A percentile compares a stretch with the other conserved stretches of the same genome.
These are phyloP conservation scores for Leptobrachium leishanense DNA, from an alignment of 2,113 vertebrate species.

Conservation along the genomic window DNA sequence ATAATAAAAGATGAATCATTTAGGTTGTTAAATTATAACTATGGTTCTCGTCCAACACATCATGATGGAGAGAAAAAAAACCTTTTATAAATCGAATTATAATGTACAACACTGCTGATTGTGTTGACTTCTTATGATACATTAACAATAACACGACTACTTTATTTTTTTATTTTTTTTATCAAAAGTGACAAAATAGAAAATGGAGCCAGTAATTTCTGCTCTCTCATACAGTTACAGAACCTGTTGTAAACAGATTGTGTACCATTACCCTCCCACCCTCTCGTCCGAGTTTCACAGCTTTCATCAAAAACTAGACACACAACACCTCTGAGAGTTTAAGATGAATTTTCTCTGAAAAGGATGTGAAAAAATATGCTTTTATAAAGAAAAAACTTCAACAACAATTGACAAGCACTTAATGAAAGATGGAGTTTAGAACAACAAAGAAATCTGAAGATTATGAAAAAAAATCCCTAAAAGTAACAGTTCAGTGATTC, in stretches of 20 bases:
- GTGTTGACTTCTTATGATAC: too few relatives aligned
- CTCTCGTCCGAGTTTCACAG: conserved; percentile 14
- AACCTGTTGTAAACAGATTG: conserved; percentile 25
- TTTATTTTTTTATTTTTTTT: too few relatives aligned
- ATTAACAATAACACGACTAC: too few relatives aligned
- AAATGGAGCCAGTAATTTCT: too few relatives aligned
- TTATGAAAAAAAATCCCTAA: conserved; percentile 22
- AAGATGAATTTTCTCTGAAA: not conserved
- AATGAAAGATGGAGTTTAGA: conserved; percentile 25
- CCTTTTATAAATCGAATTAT: not conserved
- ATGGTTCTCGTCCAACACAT: too few relatives aligned
- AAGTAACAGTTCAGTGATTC: conserved; percentile 22
- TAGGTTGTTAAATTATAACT: too few relatives aligned
- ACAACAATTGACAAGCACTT: conserved; percentile 9
- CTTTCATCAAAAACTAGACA: conserved; percentile 27
- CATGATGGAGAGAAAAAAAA: too few relatives aligned
- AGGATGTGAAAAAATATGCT: not conserved
- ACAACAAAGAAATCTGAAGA: conserved; percentile 4
- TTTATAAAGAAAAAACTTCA: not conserved
- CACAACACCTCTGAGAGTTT: conserved; percentile 20
- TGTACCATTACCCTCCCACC: conserved; percentile 17
- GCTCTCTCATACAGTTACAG: not conserved
- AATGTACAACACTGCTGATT: too few relatives aligned
- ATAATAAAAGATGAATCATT: too few relatives aligned
- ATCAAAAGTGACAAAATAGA: too few relatives aligned